Evolutionary conservation across 2,797 vertebrate species (phyloP).

Genomic region (Holocentrus rufus): DNA sequence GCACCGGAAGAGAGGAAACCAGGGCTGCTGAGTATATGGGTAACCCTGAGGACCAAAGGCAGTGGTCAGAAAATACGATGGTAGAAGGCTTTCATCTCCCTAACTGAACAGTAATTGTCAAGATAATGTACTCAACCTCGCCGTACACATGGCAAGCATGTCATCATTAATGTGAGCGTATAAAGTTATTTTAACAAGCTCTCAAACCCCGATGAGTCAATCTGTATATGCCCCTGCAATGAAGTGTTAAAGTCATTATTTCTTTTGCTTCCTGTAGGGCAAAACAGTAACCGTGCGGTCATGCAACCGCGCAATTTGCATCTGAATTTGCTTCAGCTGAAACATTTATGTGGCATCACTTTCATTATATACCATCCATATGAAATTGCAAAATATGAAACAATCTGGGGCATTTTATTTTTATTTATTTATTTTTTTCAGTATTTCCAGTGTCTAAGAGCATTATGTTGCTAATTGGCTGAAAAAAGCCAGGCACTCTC

Average conservation of each 20-base stretch:
- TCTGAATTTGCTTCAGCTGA: constrained; percentile 31
- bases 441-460: constrained; percentile 39
- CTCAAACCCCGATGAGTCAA: constrained; percentile 37
- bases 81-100: constrained; percentile 65
- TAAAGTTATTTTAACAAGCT: constrained; percentile 55
- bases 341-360: constrained; percentile 20
- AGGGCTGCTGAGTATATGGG: constrained; percentile 36
- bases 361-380: constrained; percentile 3
- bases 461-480: constrained; percentile 59
- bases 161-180: constrained; percentile 34
- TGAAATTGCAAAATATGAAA: constrained; percentile 36
- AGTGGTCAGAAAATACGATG: constrained; percentile 42
- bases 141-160: constrained; percentile 35
- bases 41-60: constrained; percentile 57
- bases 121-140: constrained; percentile 62
- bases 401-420: constrained; percentile 19
- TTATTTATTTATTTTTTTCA: not conserved
- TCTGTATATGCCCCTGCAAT: constrained; percentile 26
- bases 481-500: constrained; percentile 33
- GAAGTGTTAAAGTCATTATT: constrained; percentile 28
- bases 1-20: constrained; percentile 59
- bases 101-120: constrained; percentile 56
- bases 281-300: constrained; percentile 46
- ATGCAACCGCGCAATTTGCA: constrained; percentile 44
- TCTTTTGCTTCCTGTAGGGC: constrained; percentile 40